Conservation (phyloP, 2,888 invertebrate species). For the Acanthoscelides obtectus region DNA sequence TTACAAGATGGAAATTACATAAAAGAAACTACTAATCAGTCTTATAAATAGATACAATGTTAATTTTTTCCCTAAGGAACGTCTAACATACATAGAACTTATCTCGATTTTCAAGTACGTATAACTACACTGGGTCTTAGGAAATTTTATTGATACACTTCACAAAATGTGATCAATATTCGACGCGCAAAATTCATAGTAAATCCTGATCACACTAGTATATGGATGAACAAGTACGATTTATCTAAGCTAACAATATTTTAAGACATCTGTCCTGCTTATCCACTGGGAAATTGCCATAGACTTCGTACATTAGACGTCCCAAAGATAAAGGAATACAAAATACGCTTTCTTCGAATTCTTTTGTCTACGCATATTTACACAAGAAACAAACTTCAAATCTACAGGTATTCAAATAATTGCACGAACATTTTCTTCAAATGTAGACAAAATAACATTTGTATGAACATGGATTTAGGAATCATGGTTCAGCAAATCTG, state of each 20-base stretch:
- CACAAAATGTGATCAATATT: too few relatives aligned
- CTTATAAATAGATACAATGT: conserved; percentile 32
- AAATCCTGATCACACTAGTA: too few relatives aligned
- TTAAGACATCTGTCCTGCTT: not conserved
- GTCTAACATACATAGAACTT: not conserved
- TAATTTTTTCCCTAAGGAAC: not conserved
- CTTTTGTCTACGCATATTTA: not conserved
- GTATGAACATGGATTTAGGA: not conserved
- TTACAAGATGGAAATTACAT: conserved; percentile 30
- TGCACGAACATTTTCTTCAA: not conserved
- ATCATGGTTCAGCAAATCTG: not conserved
- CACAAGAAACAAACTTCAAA: not conserved
- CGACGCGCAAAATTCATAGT: too few relatives aligned
- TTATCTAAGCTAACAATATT: too few relatives aligned
- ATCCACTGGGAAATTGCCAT: not conserved
- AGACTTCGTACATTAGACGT: not conserved
- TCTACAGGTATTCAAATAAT: not conserved
- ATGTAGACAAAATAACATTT: not conserved
- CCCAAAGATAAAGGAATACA: conserved; percentile 11
- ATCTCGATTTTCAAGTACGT: not conserved
- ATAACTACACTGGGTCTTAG: conserved; percentile 2
- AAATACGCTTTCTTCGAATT: conserved; percentile 1
- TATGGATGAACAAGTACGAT: too few relatives aligned
- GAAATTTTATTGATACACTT: too few relatives aligned
- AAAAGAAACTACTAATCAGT: conserved; percentile 39